phyloP scores from a whole-genome alignment of 1,140 invertebrate species.

The Drosophila ambigua region DNA sequence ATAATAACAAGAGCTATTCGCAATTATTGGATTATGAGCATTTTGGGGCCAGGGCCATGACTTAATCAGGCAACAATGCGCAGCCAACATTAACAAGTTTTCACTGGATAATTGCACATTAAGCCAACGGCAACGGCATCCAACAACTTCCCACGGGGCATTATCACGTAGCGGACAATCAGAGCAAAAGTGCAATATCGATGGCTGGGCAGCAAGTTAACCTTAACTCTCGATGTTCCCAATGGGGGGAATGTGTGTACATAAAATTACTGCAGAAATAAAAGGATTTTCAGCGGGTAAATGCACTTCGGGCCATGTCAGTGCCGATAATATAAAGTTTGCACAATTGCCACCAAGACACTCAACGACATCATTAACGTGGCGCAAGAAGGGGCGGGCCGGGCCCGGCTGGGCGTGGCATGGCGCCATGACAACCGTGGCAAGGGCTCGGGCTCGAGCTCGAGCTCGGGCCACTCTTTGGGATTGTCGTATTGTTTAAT shows the following conservation, averaged over 20 bases:
- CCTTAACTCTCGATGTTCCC: background rate
- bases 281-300: conserved; percentile 44
- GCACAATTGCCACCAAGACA: conserved; percentile 55
- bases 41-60: background rate
- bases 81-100: conserved; percentile 20
- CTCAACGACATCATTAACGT: conserved; percentile 64
- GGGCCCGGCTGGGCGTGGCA: no score
- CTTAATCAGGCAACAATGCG: conserved; percentile 21
- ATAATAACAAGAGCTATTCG: conserved; percentile 20
- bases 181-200: conserved; percentile 26
- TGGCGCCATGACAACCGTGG: no score
- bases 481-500: conserved; percentile 53
- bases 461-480: background rate
- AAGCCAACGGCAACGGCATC: conserved; percentile 16
- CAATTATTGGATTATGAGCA: conserved; percentile 40
- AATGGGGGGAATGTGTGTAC: conserved; percentile 21
- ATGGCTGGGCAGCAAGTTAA: conserved; percentile 16
- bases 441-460: background rate
- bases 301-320: conserved; percentile 50
- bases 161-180: background rate
- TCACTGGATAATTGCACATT: conserved; percentile 40
- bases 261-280: conserved; percentile 44
- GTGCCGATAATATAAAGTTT: conserved; percentile 44
- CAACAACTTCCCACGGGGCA: background rate
- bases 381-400: background rate